Percentiles rank a stretch among this genome's conserved stretches.
These are phyloP conservation scores for Thelaira solivaga DNA, from an alignment of 2,888 invertebrate genomes.

Conservation along the genomic window DNA sequence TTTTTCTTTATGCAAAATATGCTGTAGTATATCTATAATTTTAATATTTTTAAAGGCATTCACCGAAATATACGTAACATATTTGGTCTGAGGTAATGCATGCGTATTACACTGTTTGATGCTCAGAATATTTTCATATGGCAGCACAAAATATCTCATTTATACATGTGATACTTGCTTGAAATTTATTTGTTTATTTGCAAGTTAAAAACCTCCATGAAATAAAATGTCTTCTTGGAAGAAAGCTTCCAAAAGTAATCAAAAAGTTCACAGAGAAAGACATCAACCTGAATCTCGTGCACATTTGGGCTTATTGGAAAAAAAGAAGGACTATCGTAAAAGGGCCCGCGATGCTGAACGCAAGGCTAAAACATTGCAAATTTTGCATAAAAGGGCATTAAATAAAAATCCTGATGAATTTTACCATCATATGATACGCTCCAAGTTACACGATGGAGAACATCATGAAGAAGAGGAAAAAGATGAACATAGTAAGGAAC, in stretches of 20 bases:
- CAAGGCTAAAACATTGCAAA: slow-evolving; percentile 88
- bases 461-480: slow-evolving; percentile 85
- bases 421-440: slow-evolving; percentile 97
- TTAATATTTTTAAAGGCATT: too few relatives aligned
- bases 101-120: too few relatives aligned
- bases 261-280: slow-evolving; percentile 89
- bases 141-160: background rate
- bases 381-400: slow-evolving; percentile 88
- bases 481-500: slow-evolving; percentile 88
- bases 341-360: slow-evolving; percentile 88
- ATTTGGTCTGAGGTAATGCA: too few relatives aligned
- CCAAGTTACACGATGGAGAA: slow-evolving; percentile 82
- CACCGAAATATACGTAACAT: too few relatives aligned
- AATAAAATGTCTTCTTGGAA: slow-evolving; percentile 91
- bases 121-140: background rate
- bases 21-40: too few relatives aligned
- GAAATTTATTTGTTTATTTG: background rate
- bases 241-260: slow-evolving; percentile 90
- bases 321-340: slow-evolving; percentile 91
- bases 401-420: slow-evolving; percentile 99
- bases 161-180: slow-evolving; percentile 2
- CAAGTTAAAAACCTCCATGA: background rate
- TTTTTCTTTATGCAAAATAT: too few relatives aligned
- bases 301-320: slow-evolving; percentile 89
- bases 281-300: slow-evolving; percentile 88